These are phyloP conservation scores for Chiridota heheva DNA, from an alignment of 35 echinoderm and acorn worm species.

Conservation along the genomic window DNA sequence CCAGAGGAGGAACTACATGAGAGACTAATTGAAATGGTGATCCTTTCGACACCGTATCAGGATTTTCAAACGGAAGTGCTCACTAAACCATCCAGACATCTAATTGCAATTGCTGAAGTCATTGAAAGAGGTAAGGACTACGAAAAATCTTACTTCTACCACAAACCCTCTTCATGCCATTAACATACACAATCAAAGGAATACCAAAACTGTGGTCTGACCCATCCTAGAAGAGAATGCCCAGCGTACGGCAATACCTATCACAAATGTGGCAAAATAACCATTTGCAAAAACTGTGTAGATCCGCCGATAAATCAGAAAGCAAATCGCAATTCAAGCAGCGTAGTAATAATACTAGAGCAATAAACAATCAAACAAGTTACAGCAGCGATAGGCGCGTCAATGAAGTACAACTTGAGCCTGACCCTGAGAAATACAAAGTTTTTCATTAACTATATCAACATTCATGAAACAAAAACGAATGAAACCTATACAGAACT, in stretches of 20 bases:
- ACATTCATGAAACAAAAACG: neutral
- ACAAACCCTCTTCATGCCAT: neutral
- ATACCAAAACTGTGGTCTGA: no score
- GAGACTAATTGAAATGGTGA: conserved; percentile 9
- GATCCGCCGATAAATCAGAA: conserved; percentile 11
- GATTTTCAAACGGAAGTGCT: neutral
- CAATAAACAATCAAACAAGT: neutral
- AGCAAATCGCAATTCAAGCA: no score
- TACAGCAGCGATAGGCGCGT: neutral
- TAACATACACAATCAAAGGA: no score
- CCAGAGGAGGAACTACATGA: no score
- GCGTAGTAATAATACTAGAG: no score
- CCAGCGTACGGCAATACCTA: neutral
- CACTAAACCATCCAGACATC: neutral
- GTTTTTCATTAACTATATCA: neutral
- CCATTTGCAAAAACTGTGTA: no score
- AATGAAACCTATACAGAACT: no score
- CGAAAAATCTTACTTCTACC: no score
- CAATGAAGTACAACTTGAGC: no score
- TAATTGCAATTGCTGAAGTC: neutral
- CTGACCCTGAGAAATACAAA: neutral
- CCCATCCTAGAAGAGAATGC: no score
- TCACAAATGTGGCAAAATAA: no score
- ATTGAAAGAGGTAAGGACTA: no score
- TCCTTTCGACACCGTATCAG: neutral